phyloP scores from a whole-genome alignment of 2,888 invertebrate genomes.

The Eulithis prunata region DNA sequence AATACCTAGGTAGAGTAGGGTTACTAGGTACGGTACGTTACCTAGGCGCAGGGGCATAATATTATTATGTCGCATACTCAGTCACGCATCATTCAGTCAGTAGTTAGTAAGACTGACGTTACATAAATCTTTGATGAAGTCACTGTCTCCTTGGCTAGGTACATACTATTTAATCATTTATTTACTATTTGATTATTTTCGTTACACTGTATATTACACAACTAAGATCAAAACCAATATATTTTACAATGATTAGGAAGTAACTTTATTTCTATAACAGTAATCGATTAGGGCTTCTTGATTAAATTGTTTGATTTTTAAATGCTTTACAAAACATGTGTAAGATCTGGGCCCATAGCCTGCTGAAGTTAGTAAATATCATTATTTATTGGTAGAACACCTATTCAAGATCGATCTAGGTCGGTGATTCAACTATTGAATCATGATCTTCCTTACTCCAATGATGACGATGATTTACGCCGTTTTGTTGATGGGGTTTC shows the following conservation, averaged over 20 bases:
- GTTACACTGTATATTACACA: not conserved
- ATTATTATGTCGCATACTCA: too few relatives aligned
- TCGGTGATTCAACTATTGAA: constrained; percentile 7
- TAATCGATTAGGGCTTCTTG: not conserved
- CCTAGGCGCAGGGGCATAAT: too few relatives aligned
- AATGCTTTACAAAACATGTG: not conserved
- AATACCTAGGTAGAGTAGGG: too few relatives aligned
- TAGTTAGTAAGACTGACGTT: not conserved
- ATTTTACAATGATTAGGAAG: not conserved
- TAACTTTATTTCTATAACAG: constrained; percentile 18
- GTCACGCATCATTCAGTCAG: not conserved
- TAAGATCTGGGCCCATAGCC: constrained; percentile 3
- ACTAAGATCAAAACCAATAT: constrained; percentile 7
- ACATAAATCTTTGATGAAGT: constrained; percentile 12
- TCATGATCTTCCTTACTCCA: constrained; percentile 3
- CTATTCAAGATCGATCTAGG: not conserved
- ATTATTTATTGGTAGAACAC: constrained; percentile 6
- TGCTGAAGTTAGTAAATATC: not conserved
- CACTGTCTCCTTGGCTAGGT: constrained; percentile 6
- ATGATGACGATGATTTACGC: constrained; percentile 31
- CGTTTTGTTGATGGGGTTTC: constrained; percentile 54
- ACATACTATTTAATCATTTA: too few relatives aligned
- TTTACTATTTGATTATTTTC: not conserved
- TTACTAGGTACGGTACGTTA: too few relatives aligned
- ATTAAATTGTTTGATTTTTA: constrained; percentile 3